Evolutionary conservation across 2,888 invertebrate genomes (phyloP), one percentile per base, ranked within the genome.

Genomic region (Pristionchus maxplancki): DNA sequence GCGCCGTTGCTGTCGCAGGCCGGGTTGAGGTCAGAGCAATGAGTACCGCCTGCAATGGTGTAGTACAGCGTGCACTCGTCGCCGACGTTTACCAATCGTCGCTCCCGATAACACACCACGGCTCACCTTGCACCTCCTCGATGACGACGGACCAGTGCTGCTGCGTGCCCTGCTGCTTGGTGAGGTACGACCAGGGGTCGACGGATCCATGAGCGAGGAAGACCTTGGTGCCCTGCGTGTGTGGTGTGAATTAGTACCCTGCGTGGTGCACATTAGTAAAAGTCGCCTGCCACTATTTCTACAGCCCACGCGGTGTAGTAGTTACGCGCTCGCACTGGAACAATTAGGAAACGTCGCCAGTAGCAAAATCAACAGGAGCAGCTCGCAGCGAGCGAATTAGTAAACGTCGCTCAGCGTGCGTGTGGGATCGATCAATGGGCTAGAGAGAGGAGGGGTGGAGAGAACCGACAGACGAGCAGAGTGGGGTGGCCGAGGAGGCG

Each of bases 151-250:
- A 17, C 81, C 44, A 81, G 44, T 81, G 81, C 20, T 44, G 40
- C 40, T 11, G 8, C 4, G 28, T 34, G n/a, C 48, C 48, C 31
- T 11, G 1, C 28, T 81, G 40, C 34, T 86, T 86, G n/a, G 81
- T 81, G 28, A 81, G 81, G 28, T n/a, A 81, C 15, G 81, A 37
- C 84, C 84, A 84, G 8, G 84, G 84, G 24, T 84, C 84, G 28
- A 20, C 11, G 34, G 44, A 40, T 28, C 88, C 88, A 48, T 88
- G 67, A 0, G 88, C 11, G 58, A 67, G 24, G 24, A 78, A 11
- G 15, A 88, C 67, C 9, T 78, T 78, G 6, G 78, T 92, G 28
- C 92, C 92, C 88, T 90, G 62, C n/a, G n/a, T n/a, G n/a, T 31
- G 24, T 5, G 31, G 11, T 64, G 24, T 58, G 17, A 5, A n/a